These are phyloP conservation scores for human DNA, from an alignment of 2,113 vertebrate species.

Conservation along the genomic window GRCh38 chr2:45779501-45780000, in stretches of 20 bases:
- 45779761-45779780: neutral
- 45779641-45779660: neutral
- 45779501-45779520: neutral
- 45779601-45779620: neutral
- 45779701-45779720: neutral
- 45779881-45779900: neutral
- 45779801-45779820: constrained; percentile 6
- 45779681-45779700: neutral
- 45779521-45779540: neutral
- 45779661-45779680: neutral
- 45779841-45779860: neutral
- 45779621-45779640: neutral
- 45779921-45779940: neutral
- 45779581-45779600: neutral
- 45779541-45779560: neutral
- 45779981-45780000: neutral
- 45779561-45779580: neutral
- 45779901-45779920: neutral
- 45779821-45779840: neutral
- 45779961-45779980: neutral
- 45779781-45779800: constrained; percentile 4
- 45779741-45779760: neutral
- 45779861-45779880: neutral
- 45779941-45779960: neutral
- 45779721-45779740: neutral